Conservation (phyloP, 2,888 invertebrate species). For the Unio pictorum region DNA sequence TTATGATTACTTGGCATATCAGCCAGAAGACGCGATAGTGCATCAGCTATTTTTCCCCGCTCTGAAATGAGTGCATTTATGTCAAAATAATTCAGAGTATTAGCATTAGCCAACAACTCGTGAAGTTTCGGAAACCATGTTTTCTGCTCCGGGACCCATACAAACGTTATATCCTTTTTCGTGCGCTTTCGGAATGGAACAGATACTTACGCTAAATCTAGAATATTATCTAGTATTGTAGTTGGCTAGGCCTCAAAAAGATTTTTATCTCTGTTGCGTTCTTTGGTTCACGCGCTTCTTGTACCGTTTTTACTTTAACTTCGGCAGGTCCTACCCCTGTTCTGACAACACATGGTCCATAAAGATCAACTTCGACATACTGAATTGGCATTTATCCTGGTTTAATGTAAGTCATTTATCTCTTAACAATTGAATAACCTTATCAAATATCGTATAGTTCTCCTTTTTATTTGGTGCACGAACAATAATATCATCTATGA, state of each 20-base stretch:
- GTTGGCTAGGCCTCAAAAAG: not conserved
- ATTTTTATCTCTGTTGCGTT: constrained; percentile 10
- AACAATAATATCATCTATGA: constrained; percentile 9
- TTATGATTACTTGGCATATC: not conserved
- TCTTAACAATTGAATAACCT: constrained; percentile 3
- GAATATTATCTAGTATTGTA: constrained; percentile 13
- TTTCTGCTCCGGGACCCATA: constrained; percentile 15
- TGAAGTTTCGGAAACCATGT: constrained; percentile 16
- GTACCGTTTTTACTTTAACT: constrained; percentile 8
- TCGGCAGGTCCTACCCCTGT: constrained; percentile 3
- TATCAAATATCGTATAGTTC: constrained; percentile 3
- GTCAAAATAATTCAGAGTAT: constrained; percentile 15
- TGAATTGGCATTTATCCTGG: constrained; percentile 15
- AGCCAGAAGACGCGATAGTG: constrained; percentile 17
- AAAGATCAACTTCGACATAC: constrained; percentile 9
- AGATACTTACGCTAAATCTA: constrained; percentile 15
- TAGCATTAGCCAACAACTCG: constrained; percentile 10
- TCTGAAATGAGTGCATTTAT: constrained; percentile 16
- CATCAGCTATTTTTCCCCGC: constrained; percentile 24
- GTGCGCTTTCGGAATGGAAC: constrained; percentile 19
- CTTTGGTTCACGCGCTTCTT: constrained; percentile 11
- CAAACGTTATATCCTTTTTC: constrained; percentile 6
- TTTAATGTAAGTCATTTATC: constrained; percentile 16
- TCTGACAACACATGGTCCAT: constrained; percentile 19
- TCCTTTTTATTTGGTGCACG: constrained; percentile 6